Base-by-base conservation (phyloP, 2,113 vertebrate species). In the Orcinus orca region DNA sequence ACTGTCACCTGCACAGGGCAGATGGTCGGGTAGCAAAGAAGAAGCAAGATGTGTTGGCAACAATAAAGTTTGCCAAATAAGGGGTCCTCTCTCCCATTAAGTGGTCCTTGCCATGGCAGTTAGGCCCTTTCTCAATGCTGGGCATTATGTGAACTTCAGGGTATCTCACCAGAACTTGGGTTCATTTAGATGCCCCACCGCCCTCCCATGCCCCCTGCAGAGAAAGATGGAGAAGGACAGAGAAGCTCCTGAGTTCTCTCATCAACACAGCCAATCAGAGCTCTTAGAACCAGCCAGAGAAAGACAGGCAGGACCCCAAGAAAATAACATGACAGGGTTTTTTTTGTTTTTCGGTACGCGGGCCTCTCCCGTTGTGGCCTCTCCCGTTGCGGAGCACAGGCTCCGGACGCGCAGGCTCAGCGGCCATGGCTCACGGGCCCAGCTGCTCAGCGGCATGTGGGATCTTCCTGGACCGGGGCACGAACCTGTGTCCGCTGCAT, bases 1-100 rank as follows among this genome's bases (percentile, higher is more conserved):
- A 84, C 93, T 92, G 92, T 97, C 95, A 95, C 83, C 79, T 63
- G 15, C 68, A 87, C 33, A 87, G n/a, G 33, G 77, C 55, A 86
- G 86, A 53, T 9, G n/a, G 55, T 33, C 83, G 71, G 33, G 82
- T 83, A 83, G 60, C 41, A 50, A 74, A 85, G 33, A 76, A 25
- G 53, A 95, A 97, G 82, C 9, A 33, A 79, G 73, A 87, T 73
- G 79, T 89, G 3, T 60, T 88, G 36, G 77, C 70, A 93, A 70
- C 29, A 73, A 60, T 47, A 15, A 82, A 60, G 65, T 58, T 85
- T 85, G 29, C 44, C 53, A 92, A 82, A 50, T 38, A 41, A 77
- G 14, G 8, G 15, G 17, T 81, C 18, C 17, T 79, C n/a, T 23
- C 33, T 23, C 44, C 33, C 63, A 5, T 17, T 90, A 74, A 50